phyloP scores from a whole-genome alignment of 30 jellyfish, hydroid and myxozoan species.

The Chrysaora quinquecirrha region DNA sequence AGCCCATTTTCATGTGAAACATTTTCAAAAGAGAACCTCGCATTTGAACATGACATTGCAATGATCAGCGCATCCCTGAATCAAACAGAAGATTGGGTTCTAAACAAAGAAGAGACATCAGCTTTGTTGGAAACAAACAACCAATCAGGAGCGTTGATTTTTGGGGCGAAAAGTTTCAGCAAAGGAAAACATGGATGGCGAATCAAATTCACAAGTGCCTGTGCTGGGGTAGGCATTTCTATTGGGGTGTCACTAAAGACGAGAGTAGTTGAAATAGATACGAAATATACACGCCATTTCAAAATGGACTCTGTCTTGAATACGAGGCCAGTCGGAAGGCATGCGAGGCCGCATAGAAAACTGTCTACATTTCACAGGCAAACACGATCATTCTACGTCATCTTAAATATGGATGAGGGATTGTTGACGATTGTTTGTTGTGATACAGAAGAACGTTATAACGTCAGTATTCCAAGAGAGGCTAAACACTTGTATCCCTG shows the following conservation, averaged over 20 bases:
- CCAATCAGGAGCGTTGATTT: constrained; percentile 62
- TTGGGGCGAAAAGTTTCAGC: constrained; percentile 52
- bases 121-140: constrained; percentile 69
- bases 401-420: constrained; percentile 46
- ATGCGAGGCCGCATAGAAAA: constrained; percentile 32
- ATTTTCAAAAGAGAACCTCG: constrained; percentile 45
- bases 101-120: constrained; percentile 67
- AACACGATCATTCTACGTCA: constrained; percentile 55
- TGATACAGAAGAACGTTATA: constrained; percentile 54
- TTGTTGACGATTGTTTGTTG: constrained; percentile 53
- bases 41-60: constrained; percentile 35
- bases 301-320: constrained; percentile 15
- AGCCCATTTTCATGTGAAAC: constrained; percentile 62
- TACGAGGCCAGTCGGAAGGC: constrained; percentile 13
- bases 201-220: constrained; percentile 64
- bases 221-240: constrained; percentile 58
- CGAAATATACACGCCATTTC: constrained; percentile 46
- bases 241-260: constrained; percentile 74
- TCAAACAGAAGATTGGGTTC: constrained; percentile 48
- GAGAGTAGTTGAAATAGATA: constrained; percentile 49
- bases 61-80: constrained; percentile 18
- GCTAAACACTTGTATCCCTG: constrained; percentile 38
- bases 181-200: constrained; percentile 73
- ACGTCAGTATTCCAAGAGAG: constrained; percentile 17
- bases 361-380: constrained; percentile 69